These are phyloP conservation scores for Pimpla rufipes DNA, from an alignment of 2,888 invertebrate genomes.

Conservation along the genomic window DNA sequence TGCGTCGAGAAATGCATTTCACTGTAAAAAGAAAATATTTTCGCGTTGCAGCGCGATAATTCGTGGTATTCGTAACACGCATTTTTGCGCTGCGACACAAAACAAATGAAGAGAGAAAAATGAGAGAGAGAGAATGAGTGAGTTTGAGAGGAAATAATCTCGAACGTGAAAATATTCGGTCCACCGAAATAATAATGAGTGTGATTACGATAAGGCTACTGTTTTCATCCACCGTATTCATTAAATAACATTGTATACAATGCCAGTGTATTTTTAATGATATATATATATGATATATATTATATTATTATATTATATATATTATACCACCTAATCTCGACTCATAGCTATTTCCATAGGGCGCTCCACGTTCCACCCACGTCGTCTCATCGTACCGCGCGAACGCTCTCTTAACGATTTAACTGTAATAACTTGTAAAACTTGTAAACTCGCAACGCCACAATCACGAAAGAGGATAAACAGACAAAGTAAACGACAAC, in stretches of 20 bases:
- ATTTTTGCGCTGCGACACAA: constrained; percentile 12
- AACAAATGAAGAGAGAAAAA: background rate
- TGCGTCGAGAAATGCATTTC: constrained; percentile 26
- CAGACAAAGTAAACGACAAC: background rate
- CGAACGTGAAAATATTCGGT: constrained; percentile 39
- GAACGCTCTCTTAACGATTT: constrained; percentile 41
- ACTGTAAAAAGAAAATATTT: constrained; percentile 23
- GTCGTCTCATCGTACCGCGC: constrained; percentile 48
- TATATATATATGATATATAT: constrained; percentile 68
- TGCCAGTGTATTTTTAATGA: constrained; percentile 73
- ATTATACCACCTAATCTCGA: constrained; percentile 54
- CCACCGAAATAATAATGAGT: constrained; percentile 57
- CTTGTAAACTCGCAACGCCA: constrained; percentile 62
- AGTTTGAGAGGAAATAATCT: constrained; percentile 2
- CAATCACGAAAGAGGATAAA: constrained; percentile 51
- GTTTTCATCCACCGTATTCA: constrained; percentile 64
- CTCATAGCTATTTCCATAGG: constrained; percentile 62
- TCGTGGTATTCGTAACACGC: background rate
- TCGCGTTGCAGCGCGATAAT: background rate
- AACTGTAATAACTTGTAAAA: constrained; percentile 46
- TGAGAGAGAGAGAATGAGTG: constrained; percentile 4
- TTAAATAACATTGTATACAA: constrained; percentile 69
- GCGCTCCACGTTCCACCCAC: constrained; percentile 26
- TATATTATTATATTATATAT: constrained; percentile 45
- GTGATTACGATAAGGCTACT: constrained; percentile 65